A percentile compares a stretch with the other conserved stretches of the same genome.
phyloP scores from a whole-genome alignment of 2,888 invertebrate genomes.

The Drosophila vallismaia region DNA sequence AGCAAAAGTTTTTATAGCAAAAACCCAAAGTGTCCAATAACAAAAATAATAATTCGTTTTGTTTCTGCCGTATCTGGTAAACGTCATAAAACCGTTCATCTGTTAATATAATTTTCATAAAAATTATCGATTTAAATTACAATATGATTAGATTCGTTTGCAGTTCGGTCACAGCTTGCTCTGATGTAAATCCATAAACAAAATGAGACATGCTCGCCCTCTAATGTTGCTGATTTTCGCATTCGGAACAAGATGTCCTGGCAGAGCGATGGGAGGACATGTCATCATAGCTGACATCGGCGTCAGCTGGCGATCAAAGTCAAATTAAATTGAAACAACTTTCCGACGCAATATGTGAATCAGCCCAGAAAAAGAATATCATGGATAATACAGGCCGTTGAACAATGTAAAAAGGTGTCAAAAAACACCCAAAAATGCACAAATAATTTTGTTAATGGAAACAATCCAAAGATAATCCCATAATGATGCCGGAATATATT shows the following conservation, averaged over 20 bases:
- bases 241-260: constrained; percentile 5
- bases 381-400: too few species aligned
- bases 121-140: constrained; percentile 62
- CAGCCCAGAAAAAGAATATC: too few species aligned
- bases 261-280: constrained; percentile 44
- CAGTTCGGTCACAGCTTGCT: constrained; percentile 63
- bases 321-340: constrained; percentile 76
- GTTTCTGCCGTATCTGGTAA: constrained; percentile 21
- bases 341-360: constrained; percentile 32
- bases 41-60: not conserved
- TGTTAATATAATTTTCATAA: constrained; percentile 66
- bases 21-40: constrained; percentile 42
- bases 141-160: constrained; percentile 42
- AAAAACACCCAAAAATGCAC: too few species aligned
- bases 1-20: constrained; percentile 43
- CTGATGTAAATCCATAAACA: constrained; percentile 67
- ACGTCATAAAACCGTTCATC: constrained; percentile 39
- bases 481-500: constrained; percentile 26
- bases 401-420: too few species aligned
- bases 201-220: constrained; percentile 54
- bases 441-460: constrained; percentile 25
- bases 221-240: constrained; percentile 56
- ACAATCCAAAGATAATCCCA: constrained; percentile 18
- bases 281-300: constrained; percentile 63
- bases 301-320: constrained; percentile 78